Evolutionary conservation across 2,888 invertebrate species (phyloP), one percentile per base, ranked within the genome.

Genomic region (Tuta absoluta): DNA sequence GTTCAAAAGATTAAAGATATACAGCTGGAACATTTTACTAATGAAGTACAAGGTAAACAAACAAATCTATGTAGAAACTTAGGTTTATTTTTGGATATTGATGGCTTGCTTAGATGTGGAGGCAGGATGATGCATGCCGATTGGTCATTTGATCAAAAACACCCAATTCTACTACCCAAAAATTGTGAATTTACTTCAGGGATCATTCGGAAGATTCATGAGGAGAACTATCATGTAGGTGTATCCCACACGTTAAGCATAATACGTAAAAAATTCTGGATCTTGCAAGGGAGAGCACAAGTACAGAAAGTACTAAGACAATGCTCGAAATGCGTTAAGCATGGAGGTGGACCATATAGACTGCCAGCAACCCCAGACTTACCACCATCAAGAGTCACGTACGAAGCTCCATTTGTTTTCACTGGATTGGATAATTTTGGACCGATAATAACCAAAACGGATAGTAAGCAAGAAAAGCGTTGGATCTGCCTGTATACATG

Each of bases 341-440:
- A 66, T 12, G 61, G 56, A 3, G 66, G 66, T 4, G 66, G 66
- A 19, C 61, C 64, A 1, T 64, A 48, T 17, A 38, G 24, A n/a
- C 37, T 64, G 12, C 64, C 64, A 21, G 14, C 41, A 0, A 45
- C 37, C 17, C 56, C 64, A 5, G 41, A 56, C 2, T 19, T 64
- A 33, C 61, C 64, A 17, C 8, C 28, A 1, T 48, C 61, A 41
- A 61, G 64, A 57, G 64, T 61, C 0, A 57, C n/a, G 7, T 61
- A 56, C 33, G 48, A 45, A 14, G 2, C 38, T 5, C 64, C 64
- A 2, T 64, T 61, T 56, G 38, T 56, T 11, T 64, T 28, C 14
- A 19, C 33, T 10, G 62, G 62, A 33, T 17, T 53, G 8, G 62
- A 62, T 21, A 51, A 62, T 19, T 53, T 62, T 2, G 62, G 62